phyloP scores from a whole-genome alignment of 92 coral and sea anemone genomes.

The Parazoanthus atlanticus region DNA sequence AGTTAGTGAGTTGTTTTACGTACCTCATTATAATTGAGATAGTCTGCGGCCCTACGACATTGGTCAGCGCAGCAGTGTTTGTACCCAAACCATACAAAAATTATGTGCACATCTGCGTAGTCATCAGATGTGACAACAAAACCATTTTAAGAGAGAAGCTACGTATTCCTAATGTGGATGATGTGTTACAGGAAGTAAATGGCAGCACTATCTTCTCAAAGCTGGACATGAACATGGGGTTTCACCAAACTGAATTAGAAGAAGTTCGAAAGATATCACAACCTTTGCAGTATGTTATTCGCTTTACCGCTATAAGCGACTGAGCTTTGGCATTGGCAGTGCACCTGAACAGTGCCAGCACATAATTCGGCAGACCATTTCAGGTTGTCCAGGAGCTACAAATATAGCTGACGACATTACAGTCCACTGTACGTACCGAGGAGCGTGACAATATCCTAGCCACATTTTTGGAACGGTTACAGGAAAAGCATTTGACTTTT shows the following conservation, averaged over 20 bases:
- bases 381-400: conserved; percentile 40
- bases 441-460: conserved; percentile 34
- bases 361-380: conserved; percentile 27
- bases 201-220: conserved; percentile 8
- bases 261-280: conserved; percentile 33
- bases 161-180: neutral
- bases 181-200: conserved; percentile 7
- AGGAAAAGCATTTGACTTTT: conserved; percentile 49
- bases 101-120: conserved; percentile 20
- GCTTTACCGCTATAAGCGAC: conserved; percentile 5
- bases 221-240: conserved; percentile 33
- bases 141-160: conserved; percentile 40
- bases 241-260: conserved; percentile 41
- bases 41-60: conserved; percentile 29
- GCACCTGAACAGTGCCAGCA: conserved; percentile 33
- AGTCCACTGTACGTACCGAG: conserved; percentile 34
- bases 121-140: conserved; percentile 27
- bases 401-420: conserved; percentile 45
- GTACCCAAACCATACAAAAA: neutral
- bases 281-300: conserved; percentile 27
- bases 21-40: conserved; percentile 35
- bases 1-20: neutral
- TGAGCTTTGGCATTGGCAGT: conserved; percentile 5
- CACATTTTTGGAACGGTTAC: conserved; percentile 23
- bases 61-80: conserved; percentile 5